These are phyloP conservation scores for Narcine bancroftii DNA, from an alignment of 2,113 vertebrate genomes.

Conservation along the genomic window DNA sequence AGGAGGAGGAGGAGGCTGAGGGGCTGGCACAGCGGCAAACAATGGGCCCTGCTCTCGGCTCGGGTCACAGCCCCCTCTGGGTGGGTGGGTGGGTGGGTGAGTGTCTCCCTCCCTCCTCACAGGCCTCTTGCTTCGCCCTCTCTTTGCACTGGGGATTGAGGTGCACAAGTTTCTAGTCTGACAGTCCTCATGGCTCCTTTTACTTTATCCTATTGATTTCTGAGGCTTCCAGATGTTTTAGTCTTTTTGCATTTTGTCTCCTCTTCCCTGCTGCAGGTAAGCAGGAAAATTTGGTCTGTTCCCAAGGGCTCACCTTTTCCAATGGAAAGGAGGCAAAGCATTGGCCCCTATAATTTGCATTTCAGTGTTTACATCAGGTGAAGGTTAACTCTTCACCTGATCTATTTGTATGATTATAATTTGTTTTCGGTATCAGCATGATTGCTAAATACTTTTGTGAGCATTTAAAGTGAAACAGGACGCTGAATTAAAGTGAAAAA, in stretches of 20 bases:
- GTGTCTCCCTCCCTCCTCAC: neutral
- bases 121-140: neutral
- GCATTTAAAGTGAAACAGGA: too few species aligned
- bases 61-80: neutral
- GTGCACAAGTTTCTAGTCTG: neutral
- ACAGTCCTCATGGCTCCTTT: neutral
- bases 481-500: too few species aligned
- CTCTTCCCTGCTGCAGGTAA: neutral
- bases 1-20: neutral
- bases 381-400: neutral
- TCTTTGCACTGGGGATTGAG: neutral
- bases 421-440: too few species aligned
- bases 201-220: neutral
- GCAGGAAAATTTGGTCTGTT: too few species aligned
- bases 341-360: too few species aligned
- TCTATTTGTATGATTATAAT: neutral
- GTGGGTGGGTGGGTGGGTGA: neutral
- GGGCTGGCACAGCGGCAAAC: neutral
- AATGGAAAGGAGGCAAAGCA: too few species aligned
- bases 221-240: neutral
- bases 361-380: too few species aligned
- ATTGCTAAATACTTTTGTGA: too few species aligned
- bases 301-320: too few species aligned
- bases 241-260: neutral
- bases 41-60: conserved; percentile 22